Evolutionary conservation across 2,888 invertebrate genomes (phyloP).

Genomic region (Dichetophora obliterata): DNA sequence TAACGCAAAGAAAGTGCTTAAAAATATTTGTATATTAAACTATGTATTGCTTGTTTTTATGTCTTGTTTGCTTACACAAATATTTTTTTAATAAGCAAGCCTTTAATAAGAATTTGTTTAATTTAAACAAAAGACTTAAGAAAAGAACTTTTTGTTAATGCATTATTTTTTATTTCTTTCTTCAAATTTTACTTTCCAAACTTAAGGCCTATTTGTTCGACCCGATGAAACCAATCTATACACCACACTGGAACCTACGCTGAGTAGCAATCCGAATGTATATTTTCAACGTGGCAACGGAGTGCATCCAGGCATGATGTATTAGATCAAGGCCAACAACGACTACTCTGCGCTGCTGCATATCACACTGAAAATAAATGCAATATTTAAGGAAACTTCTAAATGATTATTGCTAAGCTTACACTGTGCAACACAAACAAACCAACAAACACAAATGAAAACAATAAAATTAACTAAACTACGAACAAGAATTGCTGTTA

Average conservation of each 20-base stretch:
- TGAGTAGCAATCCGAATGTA: constrained; percentile 92
- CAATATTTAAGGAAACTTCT: neutral
- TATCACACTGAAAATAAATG: neutral
- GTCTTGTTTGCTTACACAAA: no score
- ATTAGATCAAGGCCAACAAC: constrained; percentile 71
- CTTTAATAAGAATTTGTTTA: neutral
- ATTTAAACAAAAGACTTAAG: constrained; percentile 9
- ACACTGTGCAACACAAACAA: no score
- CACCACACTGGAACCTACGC: constrained; percentile 85
- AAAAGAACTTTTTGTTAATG: neutral
- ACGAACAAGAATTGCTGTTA: neutral
- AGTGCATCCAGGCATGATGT: constrained; percentile 93
- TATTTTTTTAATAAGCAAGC: no score
- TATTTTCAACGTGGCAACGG: constrained; percentile 86
- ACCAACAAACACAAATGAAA: no score
- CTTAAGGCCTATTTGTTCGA: constrained; percentile 80
- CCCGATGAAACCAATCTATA: constrained; percentile 87
- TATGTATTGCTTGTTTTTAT: no score
- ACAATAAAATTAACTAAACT: neutral
- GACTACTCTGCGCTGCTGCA: no score
- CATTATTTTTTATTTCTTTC: neutral
- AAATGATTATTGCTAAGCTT: no score
- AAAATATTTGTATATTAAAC: no score
- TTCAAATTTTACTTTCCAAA: constrained; percentile 8
- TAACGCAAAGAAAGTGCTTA: no score